Evolutionary conservation across 2,797 vertebrate species (phyloP).

Genomic region (Sylvilagus floridanus): DNA sequence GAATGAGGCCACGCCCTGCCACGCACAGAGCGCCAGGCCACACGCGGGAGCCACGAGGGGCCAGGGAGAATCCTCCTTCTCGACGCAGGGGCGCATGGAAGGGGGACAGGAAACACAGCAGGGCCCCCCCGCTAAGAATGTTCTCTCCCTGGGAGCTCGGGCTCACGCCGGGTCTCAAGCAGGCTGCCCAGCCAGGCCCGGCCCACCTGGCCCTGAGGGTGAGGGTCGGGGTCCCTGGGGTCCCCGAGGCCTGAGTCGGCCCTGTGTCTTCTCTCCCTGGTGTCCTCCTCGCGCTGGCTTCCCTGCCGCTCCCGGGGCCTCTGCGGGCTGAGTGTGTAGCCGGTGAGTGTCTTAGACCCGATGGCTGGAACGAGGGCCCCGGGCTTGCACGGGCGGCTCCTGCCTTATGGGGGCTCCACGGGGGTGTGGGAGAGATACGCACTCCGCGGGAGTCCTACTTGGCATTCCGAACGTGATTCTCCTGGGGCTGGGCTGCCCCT

Average conservation of each 20-base stretch:
- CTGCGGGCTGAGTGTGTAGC: rapidly evolving
- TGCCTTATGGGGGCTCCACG: not conserved
- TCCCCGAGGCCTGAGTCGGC: too few relatives aligned
- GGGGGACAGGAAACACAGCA: rapidly evolving
- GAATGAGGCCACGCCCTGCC: too few relatives aligned
- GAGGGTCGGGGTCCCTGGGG: too few relatives aligned
- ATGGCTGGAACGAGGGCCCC: not conserved
- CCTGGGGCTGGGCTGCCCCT: not conserved
- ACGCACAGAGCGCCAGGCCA: too few relatives aligned
- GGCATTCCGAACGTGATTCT: rapidly evolving
- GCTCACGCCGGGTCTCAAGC: not conserved
- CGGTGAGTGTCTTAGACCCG: rapidly evolving
- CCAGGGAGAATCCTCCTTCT: rapidly evolving
- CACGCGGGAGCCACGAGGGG: too few relatives aligned
- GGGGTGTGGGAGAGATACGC: too few relatives aligned
- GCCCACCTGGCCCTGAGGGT: not conserved
- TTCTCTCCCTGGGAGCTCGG: rapidly evolving
- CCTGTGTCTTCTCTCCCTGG: rapidly evolving
- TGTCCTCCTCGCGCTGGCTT: rapidly evolving
- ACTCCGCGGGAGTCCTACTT: rapidly evolving
- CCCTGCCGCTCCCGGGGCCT: rapidly evolving
- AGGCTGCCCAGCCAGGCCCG: rapidly evolving
- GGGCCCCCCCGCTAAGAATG: rapidly evolving
- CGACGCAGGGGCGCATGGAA: rapidly evolving
- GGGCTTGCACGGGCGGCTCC: not conserved